Conservation (phyloP, 2,888 invertebrate genomes). For the Cephalotes varians region DNA sequence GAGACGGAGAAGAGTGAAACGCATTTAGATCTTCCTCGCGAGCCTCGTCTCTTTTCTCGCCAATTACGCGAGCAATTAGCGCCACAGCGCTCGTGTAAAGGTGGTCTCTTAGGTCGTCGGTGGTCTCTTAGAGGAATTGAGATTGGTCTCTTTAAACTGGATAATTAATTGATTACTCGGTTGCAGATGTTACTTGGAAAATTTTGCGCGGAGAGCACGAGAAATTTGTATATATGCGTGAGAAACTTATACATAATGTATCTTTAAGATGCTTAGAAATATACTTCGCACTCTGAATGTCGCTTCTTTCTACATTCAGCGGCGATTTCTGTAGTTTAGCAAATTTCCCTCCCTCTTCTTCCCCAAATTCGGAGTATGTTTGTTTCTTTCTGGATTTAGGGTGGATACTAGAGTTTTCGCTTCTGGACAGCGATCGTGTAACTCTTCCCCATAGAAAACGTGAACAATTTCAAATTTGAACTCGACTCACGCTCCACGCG, state of each 20-base stretch:
- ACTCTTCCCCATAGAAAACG: neutral
- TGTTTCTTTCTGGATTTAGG: no score
- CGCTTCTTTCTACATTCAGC: neutral
- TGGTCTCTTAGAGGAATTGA: neutral
- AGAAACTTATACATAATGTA: neutral
- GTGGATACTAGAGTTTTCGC: no score
- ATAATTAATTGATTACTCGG: neutral
- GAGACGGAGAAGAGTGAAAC: conserved; percentile 10
- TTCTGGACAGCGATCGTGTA: no score
- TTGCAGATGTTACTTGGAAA: neutral
- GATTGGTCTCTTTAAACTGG: neutral
- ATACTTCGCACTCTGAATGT: no score
- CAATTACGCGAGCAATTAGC: conserved; percentile 23
- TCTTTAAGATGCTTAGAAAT: no score
- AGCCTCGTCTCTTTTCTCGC: neutral
- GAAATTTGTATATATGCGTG: neutral
- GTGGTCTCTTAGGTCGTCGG: no score
- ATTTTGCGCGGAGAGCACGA: neutral
- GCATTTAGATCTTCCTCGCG: conserved; percentile 17
- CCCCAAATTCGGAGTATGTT: neutral
- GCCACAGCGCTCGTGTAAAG: neutral
- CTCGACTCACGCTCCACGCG: neutral
- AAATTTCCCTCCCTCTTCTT: no score
- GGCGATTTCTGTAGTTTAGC: neutral
- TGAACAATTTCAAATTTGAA: neutral